Evolutionary conservation across 2,888 invertebrate genomes (phyloP).

Genomic region (Cataglyphis livida): DNA sequence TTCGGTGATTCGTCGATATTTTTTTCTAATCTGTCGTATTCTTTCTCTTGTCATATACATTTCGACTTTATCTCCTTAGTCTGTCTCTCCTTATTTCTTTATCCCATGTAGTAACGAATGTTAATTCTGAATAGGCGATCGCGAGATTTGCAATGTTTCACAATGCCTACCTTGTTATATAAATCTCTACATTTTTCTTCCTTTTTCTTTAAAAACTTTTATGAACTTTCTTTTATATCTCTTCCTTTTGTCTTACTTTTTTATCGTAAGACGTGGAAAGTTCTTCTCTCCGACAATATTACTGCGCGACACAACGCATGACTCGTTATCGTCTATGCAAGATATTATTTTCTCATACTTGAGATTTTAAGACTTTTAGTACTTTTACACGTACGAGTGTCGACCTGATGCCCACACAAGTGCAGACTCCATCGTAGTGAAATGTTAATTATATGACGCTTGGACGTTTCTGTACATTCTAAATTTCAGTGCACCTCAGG

Average conservation of each 20-base stretch:
- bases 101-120: constrained; percentile 28
- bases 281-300: constrained; percentile 28
- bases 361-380: constrained; percentile 52
- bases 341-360: constrained; percentile 55
- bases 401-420: constrained; percentile 76
- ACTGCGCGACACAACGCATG: constrained; percentile 51
- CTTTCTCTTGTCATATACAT: constrained; percentile 56
- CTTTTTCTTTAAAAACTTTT: constrained; percentile 45
- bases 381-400: constrained; percentile 67
- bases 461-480: constrained; percentile 80
- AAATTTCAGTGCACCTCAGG: constrained; percentile 82
- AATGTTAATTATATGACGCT: constrained; percentile 75
- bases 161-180: constrained; percentile 22
- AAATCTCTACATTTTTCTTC: constrained; percentile 12
- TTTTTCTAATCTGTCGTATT: constrained; percentile 63
- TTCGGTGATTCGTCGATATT: constrained; percentile 79
- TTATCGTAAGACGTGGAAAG: constrained; percentile 22
- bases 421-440: constrained; percentile 75
- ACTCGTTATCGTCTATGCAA: constrained; percentile 43
- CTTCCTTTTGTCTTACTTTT: constrained; percentile 31
- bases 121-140: constrained; percentile 39
- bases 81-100: constrained; percentile 57
- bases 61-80: constrained; percentile 48
- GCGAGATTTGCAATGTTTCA: constrained; percentile 37
- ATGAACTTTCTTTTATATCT: constrained; percentile 33